Conservation (phyloP, 2,888 invertebrate species). For the Xanthia icteritia region DNA sequence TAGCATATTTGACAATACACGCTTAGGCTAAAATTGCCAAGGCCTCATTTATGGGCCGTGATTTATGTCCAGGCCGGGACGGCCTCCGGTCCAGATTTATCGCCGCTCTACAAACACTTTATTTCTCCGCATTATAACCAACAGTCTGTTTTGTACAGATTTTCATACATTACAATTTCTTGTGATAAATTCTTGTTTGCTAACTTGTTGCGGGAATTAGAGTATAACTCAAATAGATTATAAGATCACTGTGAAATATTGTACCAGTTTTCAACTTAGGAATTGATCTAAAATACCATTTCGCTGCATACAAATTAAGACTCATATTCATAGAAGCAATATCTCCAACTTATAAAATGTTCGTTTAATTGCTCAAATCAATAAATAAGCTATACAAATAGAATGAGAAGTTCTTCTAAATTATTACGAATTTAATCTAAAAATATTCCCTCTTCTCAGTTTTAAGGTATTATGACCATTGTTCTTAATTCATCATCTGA, state of each 20-base stretch:
- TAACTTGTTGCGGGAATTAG: conserved; percentile 7
- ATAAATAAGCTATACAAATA: too few relatives aligned
- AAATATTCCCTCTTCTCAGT: too few relatives aligned
- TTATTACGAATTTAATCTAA: too few relatives aligned
- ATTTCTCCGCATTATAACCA: conserved; percentile 55
- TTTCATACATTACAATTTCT: conserved; percentile 33
- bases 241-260: too few relatives aligned
- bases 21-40: conserved; percentile 56
- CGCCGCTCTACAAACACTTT: conserved; percentile 55
- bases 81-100: conserved; percentile 55
- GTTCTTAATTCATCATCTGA: conserved; percentile 9
- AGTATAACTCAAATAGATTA: too few relatives aligned
- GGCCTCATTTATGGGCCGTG: conserved; percentile 60
- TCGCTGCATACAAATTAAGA: too few relatives aligned
- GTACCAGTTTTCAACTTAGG: too few relatives aligned
- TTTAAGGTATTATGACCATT: not conserved
- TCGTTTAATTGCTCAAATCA: too few relatives aligned
- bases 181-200: not conserved
- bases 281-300: too few relatives aligned
- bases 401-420: too few relatives aligned
- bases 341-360: too few relatives aligned
- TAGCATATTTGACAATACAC: conserved; percentile 61
- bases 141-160: conserved; percentile 52
- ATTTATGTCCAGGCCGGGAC: conserved; percentile 56
- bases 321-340: too few relatives aligned